Evolutionary conservation across 2,113 vertebrate genomes (phyloP).

Genomic region (Sitta europaea): DNA sequence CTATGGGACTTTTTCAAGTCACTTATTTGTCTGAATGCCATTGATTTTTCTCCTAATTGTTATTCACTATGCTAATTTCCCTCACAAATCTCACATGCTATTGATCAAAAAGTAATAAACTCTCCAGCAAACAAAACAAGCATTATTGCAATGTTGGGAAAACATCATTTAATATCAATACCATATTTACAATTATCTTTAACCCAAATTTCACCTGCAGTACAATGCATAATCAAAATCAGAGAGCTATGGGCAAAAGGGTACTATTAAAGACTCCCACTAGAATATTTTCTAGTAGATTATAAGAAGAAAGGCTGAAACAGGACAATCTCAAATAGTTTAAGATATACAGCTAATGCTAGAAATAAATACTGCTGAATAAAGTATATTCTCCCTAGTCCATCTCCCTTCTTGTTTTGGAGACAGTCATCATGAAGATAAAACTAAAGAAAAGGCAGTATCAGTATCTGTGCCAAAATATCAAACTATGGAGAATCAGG

Average conservation of each 20-base stretch:
- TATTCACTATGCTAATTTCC: conserved; percentile 93
- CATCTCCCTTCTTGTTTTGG: neutral
- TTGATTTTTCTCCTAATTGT: conserved; percentile 91
- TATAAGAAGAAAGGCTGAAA: neutral
- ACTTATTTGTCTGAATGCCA: conserved; percentile 89
- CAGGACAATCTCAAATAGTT: neutral
- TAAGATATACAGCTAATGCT: neutral
- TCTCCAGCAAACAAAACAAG: conserved; percentile 88
- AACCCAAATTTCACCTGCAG: conserved; percentile 78
- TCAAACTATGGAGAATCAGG: neutral
- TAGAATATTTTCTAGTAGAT: conserved; percentile 20
- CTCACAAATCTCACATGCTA: conserved; percentile 89
- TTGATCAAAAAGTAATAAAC: conserved; percentile 93
- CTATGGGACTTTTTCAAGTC: conserved; percentile 80
- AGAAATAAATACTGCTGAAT: conserved; percentile 25
- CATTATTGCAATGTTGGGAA: conserved; percentile 90
- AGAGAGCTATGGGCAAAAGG: conserved; percentile 47
- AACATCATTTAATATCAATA: conserved; percentile 91
- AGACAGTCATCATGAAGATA: neutral
- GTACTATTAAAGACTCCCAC: neutral
- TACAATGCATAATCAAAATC: conserved; percentile 73
- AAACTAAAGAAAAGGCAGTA: neutral
- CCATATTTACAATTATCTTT: conserved; percentile 89
- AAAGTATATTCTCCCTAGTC: neutral
- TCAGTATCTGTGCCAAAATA: neutral